Base-by-base conservation (phyloP, 2,888 invertebrate genomes). In the Pandemis cinnamomeana region DNA sequence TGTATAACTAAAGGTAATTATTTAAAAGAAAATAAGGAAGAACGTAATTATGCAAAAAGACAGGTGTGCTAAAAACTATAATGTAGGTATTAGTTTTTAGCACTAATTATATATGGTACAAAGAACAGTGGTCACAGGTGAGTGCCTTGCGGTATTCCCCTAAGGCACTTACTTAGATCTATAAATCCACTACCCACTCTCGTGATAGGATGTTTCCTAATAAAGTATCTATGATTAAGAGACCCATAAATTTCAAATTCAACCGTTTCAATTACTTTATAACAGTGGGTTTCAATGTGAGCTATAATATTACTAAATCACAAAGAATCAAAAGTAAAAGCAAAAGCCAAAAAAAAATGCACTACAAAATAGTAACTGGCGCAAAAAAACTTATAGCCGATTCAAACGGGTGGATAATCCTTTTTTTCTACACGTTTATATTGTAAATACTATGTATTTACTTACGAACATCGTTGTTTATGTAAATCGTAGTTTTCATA, bases 401-500 rank as follows among this genome's bases (percentile, higher is more conserved):
- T 11, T 11, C 2, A 11, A 11, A 46, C 5, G 10, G 27, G 27
- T 36, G 2, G 27, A 36, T 11, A 11, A 46, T 8, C 20, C 55
- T 63, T 63, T 7, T 7, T 4, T 63, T 46, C 20, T n/a, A 51
- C n/a, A 7, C 5, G 4, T n/a, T 51, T n/a, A 1, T 51, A 15
- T 20, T 5, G 55, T 55, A 55, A 8, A 20, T 20, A 7, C 55
- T 7, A 7, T 36, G 27, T 36, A 36, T 36, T 36, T 36, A 36
- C 27, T 36, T 36, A 15, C 15, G n/a, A 44, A 60, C 27, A 66
- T 48, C 62, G 46, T 58, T 64, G 53, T 69, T 20, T 20, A 69
- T 64, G 64, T 72, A 69, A n/a, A 5, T 44, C 42, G 4, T 15
- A 20, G 76, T 77, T 77, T 76, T 67, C 51, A 4, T 36, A 62